A percentile compares a stretch with the other conserved stretches of the same genome.
Conservation (phyloP, 2,113 vertebrate genomes). For the Xiphophorus maculatus region DNA sequence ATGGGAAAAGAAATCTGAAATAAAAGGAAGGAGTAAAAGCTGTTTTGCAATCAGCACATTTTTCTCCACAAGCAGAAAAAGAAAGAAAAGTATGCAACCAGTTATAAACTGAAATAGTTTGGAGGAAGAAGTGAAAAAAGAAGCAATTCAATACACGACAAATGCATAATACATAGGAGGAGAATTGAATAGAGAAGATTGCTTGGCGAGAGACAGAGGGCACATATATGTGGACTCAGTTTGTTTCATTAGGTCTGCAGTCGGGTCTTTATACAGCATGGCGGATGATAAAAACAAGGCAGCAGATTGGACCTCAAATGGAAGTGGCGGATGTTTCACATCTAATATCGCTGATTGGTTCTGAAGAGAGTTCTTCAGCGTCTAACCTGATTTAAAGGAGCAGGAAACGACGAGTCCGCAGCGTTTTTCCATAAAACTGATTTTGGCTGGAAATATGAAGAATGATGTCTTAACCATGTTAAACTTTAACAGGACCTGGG, state of each 20-base stretch:
- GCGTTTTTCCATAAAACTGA: background rate
- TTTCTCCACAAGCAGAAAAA: constrained; percentile 22
- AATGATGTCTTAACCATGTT: background rate
- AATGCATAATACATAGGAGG: constrained; percentile 60
- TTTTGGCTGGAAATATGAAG: background rate
- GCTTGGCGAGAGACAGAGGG: constrained; percentile 25
- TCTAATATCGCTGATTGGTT: constrained; percentile 29
- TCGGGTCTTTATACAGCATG: background rate
- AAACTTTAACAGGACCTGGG: background rate
- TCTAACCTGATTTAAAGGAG: constrained; percentile 18
- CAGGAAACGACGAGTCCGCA: background rate
- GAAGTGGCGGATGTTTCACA: constrained; percentile 34
- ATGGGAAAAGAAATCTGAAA: background rate
- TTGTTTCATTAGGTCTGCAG: constrained; percentile 22
- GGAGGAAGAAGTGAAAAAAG: background rate
- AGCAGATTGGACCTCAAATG: constrained; percentile 5
- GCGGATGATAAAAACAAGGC: background rate
- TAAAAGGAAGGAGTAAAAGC: constrained; percentile 31
- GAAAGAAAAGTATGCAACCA: constrained; percentile 30
- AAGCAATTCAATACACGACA: constrained; percentile 37
- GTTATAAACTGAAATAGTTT: constrained; percentile 39
- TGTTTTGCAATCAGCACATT: constrained; percentile 47
- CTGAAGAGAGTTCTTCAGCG: constrained; percentile 18
- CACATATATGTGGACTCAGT: constrained; percentile 14
- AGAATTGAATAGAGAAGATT: constrained; percentile 46